These are phyloP conservation scores for Anastatus disparis DNA, from an alignment of 1,140 invertebrate species.

Conservation along the genomic window DNA sequence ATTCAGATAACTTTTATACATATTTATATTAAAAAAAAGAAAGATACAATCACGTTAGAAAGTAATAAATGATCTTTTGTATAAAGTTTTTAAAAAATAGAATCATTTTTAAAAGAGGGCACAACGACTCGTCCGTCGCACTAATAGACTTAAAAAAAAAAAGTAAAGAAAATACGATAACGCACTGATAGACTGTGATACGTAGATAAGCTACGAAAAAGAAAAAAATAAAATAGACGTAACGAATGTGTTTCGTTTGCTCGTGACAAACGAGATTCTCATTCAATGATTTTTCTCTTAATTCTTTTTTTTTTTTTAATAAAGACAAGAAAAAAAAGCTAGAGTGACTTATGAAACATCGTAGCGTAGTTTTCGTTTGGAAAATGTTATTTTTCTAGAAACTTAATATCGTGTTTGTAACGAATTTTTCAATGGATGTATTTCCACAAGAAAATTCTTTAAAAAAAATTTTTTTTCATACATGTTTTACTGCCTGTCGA, in stretches of 20 bases:
- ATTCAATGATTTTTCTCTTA: not conserved
- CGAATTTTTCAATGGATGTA: too few species aligned
- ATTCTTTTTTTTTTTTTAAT: too few species aligned
- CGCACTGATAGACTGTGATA: slow-evolving; percentile 45
- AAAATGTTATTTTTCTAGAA: too few species aligned
- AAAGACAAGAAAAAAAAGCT: slow-evolving; percentile 11
- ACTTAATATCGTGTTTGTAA: too few species aligned
- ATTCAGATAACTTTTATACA: not conserved
- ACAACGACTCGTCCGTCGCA: slow-evolving; percentile 20
- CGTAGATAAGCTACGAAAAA: slow-evolving; percentile 38
- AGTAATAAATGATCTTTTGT: not conserved
- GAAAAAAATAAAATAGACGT: too few species aligned
- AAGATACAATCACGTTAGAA: not conserved
- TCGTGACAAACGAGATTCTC: slow-evolving; percentile 19
- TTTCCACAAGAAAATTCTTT: too few species aligned
- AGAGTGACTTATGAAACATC: too few species aligned
- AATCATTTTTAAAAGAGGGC: not conserved
- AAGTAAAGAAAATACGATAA: too few species aligned
- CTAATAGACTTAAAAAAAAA: slow-evolving; percentile 34
- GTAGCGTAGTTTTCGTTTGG: slow-evolving; percentile 18
- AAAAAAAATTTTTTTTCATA: too few species aligned
- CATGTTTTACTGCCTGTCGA: slow-evolving; percentile 12
- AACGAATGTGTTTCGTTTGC: slow-evolving; percentile 39
- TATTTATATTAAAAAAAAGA: not conserved
- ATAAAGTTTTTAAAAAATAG: not conserved